A percentile compares a stretch with the other conserved stretches of the same genome.
phyloP scores from a whole-genome alignment of 2,888 invertebrate genomes.

The Syrphus vitripennis region DNA sequence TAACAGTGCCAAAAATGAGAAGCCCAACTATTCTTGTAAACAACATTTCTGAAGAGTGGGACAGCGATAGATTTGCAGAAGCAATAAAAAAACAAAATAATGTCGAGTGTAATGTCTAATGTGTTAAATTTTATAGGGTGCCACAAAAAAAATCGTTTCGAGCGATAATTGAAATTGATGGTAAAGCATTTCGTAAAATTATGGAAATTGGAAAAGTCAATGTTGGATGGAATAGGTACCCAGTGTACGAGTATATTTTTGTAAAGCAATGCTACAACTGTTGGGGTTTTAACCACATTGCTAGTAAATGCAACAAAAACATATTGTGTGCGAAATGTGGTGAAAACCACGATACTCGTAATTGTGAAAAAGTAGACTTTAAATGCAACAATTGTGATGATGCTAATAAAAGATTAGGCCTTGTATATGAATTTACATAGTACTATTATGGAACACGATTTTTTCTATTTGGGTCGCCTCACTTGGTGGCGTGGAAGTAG shows the following conservation, averaged over 20 bases:
- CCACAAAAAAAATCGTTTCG: not conserved
- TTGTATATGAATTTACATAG: too few relatives aligned
- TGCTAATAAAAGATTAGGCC: not conserved
- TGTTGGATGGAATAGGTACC: not conserved
- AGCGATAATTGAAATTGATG: not conserved
- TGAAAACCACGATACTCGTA: not conserved
- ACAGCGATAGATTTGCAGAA: not conserved
- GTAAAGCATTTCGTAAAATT: not conserved
- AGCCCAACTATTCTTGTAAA: slow-evolving; percentile 3
- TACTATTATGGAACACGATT: too few relatives aligned
- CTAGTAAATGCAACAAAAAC: not conserved
- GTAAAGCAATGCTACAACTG: not conserved
- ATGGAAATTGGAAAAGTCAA: too few relatives aligned
- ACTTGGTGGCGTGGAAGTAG: too few relatives aligned
- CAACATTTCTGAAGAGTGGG: not conserved
- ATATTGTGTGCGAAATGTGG: not conserved
- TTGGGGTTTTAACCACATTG: not conserved
- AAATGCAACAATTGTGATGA: slow-evolving; percentile 4
- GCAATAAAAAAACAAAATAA: slow-evolving; percentile 1
- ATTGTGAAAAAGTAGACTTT: not conserved
- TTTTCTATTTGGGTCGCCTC: too few relatives aligned
- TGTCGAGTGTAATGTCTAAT: not conserved
- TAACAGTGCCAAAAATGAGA: too few relatives aligned
- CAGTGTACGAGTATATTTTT: not conserved
- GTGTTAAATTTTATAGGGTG: not conserved